These are phyloP conservation scores for Prosapia bicincta DNA, from an alignment of 2,888 invertebrate species.

Conservation along the genomic window DNA sequence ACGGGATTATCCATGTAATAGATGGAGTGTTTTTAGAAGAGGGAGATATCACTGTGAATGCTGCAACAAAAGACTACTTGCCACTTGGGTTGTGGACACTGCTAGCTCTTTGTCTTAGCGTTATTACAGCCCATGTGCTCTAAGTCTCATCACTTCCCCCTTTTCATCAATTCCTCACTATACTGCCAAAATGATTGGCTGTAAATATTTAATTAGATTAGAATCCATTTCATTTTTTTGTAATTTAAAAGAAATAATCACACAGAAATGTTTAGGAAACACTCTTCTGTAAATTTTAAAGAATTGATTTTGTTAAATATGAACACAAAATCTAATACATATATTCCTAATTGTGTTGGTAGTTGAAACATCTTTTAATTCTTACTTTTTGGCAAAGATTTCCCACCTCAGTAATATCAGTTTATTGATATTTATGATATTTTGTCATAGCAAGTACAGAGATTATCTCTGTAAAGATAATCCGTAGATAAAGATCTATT, in stretches of 20 bases:
- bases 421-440: no score
- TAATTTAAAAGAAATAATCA: not conserved
- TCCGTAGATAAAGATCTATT: no score
- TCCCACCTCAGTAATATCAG: no score
- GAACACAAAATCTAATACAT: not conserved
- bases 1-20: conserved; percentile 93
- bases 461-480: no score
- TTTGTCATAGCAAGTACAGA: no score
- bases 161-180: not conserved
- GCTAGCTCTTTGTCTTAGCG: conserved; percentile 19
- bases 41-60: conserved; percentile 72
- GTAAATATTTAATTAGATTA: not conserved
- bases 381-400: no score
- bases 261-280: no score
- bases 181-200: not conserved
- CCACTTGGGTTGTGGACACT: conserved; percentile 24
- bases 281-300: no score
- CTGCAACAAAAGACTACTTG: conserved; percentile 14
- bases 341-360: not conserved
- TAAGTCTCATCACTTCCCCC: not conserved
- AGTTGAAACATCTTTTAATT: no score
- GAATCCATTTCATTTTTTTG: not conserved
- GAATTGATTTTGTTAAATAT: not conserved
- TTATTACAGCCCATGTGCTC: conserved; percentile 21
- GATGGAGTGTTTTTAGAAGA: conserved; percentile 81